A percentile compares a stretch with the other conserved stretches of the same genome.
phyloP scores from a whole-genome alignment of 53 echinoderm and acorn worm species.

The Glandiceps talaboti region DNA sequence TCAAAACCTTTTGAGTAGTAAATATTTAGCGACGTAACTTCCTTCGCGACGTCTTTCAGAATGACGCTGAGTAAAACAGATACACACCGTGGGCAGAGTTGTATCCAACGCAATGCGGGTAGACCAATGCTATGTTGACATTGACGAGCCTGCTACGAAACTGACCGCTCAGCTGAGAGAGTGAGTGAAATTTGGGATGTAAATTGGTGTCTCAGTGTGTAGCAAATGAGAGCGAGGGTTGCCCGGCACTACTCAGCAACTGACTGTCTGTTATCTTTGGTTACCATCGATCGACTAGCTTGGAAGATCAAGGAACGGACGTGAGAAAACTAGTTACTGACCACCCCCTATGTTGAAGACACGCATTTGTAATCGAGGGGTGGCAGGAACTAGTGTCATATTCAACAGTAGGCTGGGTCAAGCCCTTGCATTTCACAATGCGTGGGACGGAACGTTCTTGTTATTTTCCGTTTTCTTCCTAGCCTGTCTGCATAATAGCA shows the following conservation, averaged over 20 bases:
- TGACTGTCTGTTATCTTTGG: background rate
- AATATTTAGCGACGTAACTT: background rate
- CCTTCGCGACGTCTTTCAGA: background rate
- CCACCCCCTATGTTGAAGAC: background rate
- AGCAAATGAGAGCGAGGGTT: background rate
- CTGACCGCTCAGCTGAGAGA: too few relatives aligned
- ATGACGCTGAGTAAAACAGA: too few relatives aligned
- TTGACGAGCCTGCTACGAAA: too few relatives aligned
- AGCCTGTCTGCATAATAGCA: too few relatives aligned
- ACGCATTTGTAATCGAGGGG: background rate
- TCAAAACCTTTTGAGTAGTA: too few relatives aligned
- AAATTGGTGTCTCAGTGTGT: background rate
- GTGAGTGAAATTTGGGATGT: background rate
- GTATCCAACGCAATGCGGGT: too few relatives aligned
- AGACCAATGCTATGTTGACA: too few relatives aligned
- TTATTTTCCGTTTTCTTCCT: too few relatives aligned
- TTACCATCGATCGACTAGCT: background rate
- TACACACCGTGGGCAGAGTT: too few relatives aligned
- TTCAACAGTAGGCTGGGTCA: background rate
- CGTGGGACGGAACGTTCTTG: background rate
- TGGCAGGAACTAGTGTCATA: background rate
- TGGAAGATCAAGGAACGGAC: background rate
- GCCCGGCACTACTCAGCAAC: background rate
- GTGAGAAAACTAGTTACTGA: background rate
- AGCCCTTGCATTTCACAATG: background rate